Base-by-base conservation (phyloP, 1,140 invertebrate genomes). In the Drosophila willistoni region DNA sequence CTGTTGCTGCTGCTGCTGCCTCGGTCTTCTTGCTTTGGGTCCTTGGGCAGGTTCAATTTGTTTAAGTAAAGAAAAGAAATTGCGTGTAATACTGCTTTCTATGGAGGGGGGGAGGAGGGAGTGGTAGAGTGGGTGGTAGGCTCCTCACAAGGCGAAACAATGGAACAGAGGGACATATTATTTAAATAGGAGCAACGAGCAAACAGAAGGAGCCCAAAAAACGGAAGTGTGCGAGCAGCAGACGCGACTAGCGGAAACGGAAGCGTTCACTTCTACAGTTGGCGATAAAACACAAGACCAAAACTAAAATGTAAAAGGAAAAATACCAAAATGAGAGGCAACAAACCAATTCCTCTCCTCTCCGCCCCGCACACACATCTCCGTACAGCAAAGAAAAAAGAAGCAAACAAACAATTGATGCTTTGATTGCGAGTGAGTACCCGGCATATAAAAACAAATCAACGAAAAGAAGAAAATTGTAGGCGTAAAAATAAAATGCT, bases 401-500 rank as follows among this genome's bases (percentile, higher is more conserved):
- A 10, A 36, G 34, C 36, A 39, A 51, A 60, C 77, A 56, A 75
- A 87, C 83, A 86, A 87, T 86, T 82, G 82, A 65, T 54, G 39
- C 83, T 76, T 79, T 79, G 82, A 87, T 87, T 87, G 79, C 71
- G 55, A 44, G 19, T 59, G 44, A 19, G n/a, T 17, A 13, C 39
- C 29, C 29, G 29, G 29, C 29, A 29, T 19, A 47, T 47, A 47
- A 60, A 76, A 86, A 79, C 75, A 86, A 86, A 86, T 87, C 79
- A 87, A 86, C 41, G 34, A 33, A 71, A 63, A 87, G 80, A 78
- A 64, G 74, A 68, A 51, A 71, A 68, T 33, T 36, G 54, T n/a
- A 67, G 42, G 34, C 74, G 68, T 78, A 75, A 86, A 81, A 81
- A 67, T 76, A 81, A 85, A 85, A 79, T 85, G 71, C 82, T 85